A percentile compares a stretch with the other conserved stretches of the same genome.
Evolutionary conservation across 1,140 invertebrate genomes (phyloP).

Genomic region (Littorina saxatilis): DNA sequence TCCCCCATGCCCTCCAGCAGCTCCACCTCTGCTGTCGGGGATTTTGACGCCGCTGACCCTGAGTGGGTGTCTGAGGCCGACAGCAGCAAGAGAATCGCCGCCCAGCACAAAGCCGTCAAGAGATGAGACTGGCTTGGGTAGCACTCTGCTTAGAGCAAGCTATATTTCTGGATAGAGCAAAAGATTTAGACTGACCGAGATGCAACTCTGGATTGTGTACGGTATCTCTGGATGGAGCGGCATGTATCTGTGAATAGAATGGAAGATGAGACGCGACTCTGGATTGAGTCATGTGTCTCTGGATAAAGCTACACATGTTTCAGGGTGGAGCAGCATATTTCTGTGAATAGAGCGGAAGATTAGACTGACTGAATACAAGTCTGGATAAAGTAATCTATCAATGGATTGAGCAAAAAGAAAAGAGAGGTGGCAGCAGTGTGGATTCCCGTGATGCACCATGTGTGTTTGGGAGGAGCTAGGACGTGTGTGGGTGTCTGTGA

Average conservation of each 20-base stretch:
- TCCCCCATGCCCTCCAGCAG: slow-evolving; percentile 74
- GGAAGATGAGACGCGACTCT: not conserved
- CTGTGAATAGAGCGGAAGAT: too few species aligned
- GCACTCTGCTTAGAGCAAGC: not conserved
- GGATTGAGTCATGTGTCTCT: not conserved
- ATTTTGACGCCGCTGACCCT: slow-evolving; percentile 39
- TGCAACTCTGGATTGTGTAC: not conserved
- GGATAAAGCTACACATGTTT: too few species aligned
- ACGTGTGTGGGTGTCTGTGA: too few species aligned
- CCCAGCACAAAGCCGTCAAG: slow-evolving; percentile 8
- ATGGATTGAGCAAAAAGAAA: too few species aligned
- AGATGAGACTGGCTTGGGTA: slow-evolving; percentile 1
- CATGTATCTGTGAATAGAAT: not conserved
- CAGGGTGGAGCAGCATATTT: too few species aligned
- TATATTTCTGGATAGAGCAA: not conserved
- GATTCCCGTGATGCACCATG: too few species aligned
- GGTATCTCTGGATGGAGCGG: not conserved
- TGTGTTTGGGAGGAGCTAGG: too few species aligned
- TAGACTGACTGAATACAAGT: too few species aligned
- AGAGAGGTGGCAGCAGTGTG: too few species aligned
- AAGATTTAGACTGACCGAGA: not conserved
- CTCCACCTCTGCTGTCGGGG: slow-evolving; percentile 79
- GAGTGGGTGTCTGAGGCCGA: slow-evolving; percentile 75
- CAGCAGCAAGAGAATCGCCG: slow-evolving; percentile 1
- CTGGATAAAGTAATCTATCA: too few species aligned